Base-by-base conservation (phyloP, 2,113 vertebrate genomes). In the Todiramphus chloris region DNA sequence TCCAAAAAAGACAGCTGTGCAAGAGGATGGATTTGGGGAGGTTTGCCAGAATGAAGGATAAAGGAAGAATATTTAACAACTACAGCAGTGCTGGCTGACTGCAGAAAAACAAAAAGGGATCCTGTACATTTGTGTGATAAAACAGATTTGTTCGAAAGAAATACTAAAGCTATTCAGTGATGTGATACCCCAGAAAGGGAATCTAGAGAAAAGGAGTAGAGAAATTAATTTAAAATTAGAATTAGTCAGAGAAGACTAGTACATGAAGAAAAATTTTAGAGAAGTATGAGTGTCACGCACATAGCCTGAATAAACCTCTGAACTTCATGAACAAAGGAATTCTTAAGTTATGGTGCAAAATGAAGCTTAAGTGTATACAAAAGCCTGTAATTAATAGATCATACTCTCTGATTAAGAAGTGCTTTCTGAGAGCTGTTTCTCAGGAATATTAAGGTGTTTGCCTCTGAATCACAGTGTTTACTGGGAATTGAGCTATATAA, bases 371-470 rank as follows among this genome's bases (percentile, higher is more conserved):
- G 35, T 37, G 72, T 43, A 77, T 27, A 63, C 69, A 75, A 70
- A 93, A 87, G 19, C 14, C 60, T 83, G n/a, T 39, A 89, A 83
- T 90, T 83, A 94, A 96, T 86, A 93, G 93, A 90, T 94, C 86
- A 60, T 48, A 51, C 25, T 91, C 81, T 87, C 75, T 87, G 93
- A 92, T 92, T 83, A 92, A 96, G 33, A 82, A 92, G 37, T 39
- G 74, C 66, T 90, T 93, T 92, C 79, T 2, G 5, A 92, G 81
- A 86, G 85, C 20, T 3, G 2, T 64, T 83, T 96, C 94, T 93
- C 79, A 90, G 76, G 51, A 69, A 77, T 56, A 81, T 93, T 68
- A 81, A 88, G 87, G 41, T 46, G 46, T 6, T 81, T 83, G 59
- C 43, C 83, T 72, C 37, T 96, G 94, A 96, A 88, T 97, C 83